A percentile compares a stretch with the other conserved stretches of the same genome.
phyloP scores from a whole-genome alignment of 2,888 invertebrate genomes.

The Baccha elongata region DNA sequence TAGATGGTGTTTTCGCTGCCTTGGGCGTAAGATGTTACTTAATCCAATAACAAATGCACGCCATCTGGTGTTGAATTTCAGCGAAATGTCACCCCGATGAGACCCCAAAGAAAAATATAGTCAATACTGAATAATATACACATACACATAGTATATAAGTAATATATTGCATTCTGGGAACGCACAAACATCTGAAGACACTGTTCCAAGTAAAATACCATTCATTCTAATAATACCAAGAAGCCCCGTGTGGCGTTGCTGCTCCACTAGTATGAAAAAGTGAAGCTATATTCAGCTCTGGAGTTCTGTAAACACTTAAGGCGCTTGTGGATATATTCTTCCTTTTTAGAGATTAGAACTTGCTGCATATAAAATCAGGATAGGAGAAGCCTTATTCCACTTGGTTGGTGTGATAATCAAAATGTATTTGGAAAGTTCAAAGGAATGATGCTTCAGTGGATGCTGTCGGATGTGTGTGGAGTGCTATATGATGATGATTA shows the following conservation, averaged over 20 bases:
- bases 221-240: conserved; percentile 41
- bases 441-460: conserved; percentile 23
- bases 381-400: conserved; percentile 42
- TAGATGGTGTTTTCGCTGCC: background rate
- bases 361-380: background rate
- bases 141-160: conserved; percentile 31
- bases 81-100: background rate
- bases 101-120: conserved; percentile 32
- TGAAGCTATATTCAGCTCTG: background rate
- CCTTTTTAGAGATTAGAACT: conserved; percentile 9
- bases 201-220: conserved; percentile 43
- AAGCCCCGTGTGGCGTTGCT: background rate
- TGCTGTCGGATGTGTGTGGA: conserved; percentile 1
- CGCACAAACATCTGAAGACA: conserved; percentile 17
- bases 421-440: conserved; percentile 57
- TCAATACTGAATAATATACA: no score
- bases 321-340: conserved; percentile 6
- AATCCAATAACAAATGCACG: conserved; percentile 56
- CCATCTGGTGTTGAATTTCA: conserved; percentile 40
- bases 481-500: background rate
- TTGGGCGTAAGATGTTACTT: conserved; percentile 33
- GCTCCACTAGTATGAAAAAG: background rate
- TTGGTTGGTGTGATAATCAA: conserved; percentile 66
- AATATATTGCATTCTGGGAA: conserved; percentile 54
- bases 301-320: background rate